Percentiles rank a stretch among this genome's conserved stretches.
These are phyloP conservation scores for Perca fluviatilis DNA, from an alignment of 2,113 vertebrate genomes.

Conservation along the genomic window DNA sequence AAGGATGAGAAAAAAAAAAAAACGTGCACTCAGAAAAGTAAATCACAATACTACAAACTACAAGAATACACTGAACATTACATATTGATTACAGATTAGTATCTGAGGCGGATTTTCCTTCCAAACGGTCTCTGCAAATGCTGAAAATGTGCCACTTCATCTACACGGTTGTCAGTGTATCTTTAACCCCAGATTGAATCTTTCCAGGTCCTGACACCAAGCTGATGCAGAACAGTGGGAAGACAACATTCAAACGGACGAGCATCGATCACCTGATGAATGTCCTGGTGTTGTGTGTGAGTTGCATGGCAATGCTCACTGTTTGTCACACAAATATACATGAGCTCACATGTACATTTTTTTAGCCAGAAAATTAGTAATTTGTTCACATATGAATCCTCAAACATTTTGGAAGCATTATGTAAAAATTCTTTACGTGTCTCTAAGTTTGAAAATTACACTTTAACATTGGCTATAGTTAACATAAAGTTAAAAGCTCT, in stretches of 20 bases:
- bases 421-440: too few relatives aligned
- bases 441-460: too few relatives aligned
- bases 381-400: background rate
- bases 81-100: background rate
- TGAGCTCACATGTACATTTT: background rate
- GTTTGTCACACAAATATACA: background rate
- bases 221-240: slow-evolving; percentile 97
- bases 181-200: background rate
- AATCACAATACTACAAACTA: background rate
- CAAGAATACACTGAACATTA: background rate
- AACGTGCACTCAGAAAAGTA: background rate
- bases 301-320: slow-evolving; percentile 41
- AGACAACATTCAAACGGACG: slow-evolving; percentile 90
- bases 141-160: background rate
- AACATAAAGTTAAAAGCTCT: background rate
- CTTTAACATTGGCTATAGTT: too few relatives aligned
- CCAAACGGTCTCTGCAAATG: background rate
- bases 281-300: slow-evolving; percentile 90
- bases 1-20: background rate
- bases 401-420: background rate
- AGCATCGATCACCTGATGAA: slow-evolving; percentile 94
- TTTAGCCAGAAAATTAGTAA: background rate
- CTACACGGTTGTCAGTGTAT: background rate
- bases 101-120: background rate
- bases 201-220: slow-evolving; percentile 92